These are phyloP conservation scores for Zeuzera pyrina DNA, from an alignment of 2,888 invertebrate genomes.

Conservation along the genomic window DNA sequence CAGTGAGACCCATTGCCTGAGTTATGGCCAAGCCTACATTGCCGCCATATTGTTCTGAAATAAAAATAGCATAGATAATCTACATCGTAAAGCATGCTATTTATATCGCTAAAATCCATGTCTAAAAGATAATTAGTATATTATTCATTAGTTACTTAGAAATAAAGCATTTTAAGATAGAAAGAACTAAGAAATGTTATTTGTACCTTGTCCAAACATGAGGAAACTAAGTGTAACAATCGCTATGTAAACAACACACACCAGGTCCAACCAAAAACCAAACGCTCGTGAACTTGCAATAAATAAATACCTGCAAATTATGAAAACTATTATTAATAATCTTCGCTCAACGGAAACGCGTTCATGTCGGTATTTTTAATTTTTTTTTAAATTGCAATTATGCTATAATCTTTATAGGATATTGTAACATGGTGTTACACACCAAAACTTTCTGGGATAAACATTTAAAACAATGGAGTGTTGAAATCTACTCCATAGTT, in stretches of 20 bases:
- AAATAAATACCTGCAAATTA: conserved; percentile 80
- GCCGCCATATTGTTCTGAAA: conserved; percentile 76
- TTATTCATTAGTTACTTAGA: not conserved
- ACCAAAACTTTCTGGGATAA: too few relatives aligned
- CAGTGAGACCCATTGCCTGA: conserved; percentile 84
- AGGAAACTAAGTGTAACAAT: conserved; percentile 91
- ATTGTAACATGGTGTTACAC: too few relatives aligned
- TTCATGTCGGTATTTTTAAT: too few relatives aligned
- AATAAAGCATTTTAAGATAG: not conserved
- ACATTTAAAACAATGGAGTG: too few relatives aligned
- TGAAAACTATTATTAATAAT: too few relatives aligned
- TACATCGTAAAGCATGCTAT: not conserved
- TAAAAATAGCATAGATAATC: conserved; percentile 10
- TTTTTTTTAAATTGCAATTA: too few relatives aligned
- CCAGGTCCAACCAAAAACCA: conserved; percentile 92
- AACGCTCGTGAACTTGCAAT: conserved; percentile 93
- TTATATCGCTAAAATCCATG: not conserved
- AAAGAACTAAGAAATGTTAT: not conserved
- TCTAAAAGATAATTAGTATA: not conserved
- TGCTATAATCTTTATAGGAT: too few relatives aligned
- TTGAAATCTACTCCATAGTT: too few relatives aligned
- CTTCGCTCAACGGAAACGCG: too few relatives aligned
- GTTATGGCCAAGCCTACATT: conserved; percentile 86
- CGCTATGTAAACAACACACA: conserved; percentile 89
- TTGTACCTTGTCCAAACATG: conserved; percentile 71